Evolutionary conservation across 2,797 vertebrate species (phyloP).

Genomic region (Sparidentex hasta): DNA sequence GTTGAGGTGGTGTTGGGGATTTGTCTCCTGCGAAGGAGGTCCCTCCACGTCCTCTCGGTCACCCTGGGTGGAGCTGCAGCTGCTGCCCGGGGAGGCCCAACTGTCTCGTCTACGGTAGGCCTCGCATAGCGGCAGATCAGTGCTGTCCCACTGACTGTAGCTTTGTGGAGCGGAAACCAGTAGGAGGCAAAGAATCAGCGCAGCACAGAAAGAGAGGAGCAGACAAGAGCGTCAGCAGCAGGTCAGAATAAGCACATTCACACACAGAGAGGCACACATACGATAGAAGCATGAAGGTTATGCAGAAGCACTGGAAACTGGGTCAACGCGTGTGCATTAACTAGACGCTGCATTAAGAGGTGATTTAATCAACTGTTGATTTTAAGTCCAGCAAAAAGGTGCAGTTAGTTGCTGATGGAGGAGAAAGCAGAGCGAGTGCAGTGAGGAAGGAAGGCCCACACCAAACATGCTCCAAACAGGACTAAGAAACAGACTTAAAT

Average conservation of each 20-base stretch:
- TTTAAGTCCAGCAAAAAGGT: conserved; percentile 44
- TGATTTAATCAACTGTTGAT: conserved; percentile 8
- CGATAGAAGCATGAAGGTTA: conserved; percentile 55
- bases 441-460: conserved; percentile 61
- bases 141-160: conserved; percentile 96
- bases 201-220: conserved; percentile 78
- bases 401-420: conserved; percentile 69
- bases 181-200: conserved; percentile 83
- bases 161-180: conserved; percentile 91
- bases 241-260: conserved; percentile 81
- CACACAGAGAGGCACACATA: conserved; percentile 39
- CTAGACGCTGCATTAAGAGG: neutral
- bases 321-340: conserved; percentile 8
- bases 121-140: conserved; percentile 94
- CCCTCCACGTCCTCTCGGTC: conserved; percentile 77
- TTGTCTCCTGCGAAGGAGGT: conserved; percentile 84
- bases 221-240: conserved; percentile 72
- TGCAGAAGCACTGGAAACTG: conserved; percentile 52
- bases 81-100: conserved; percentile 87
- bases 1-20: conserved; percentile 86
- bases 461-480: conserved; percentile 56
- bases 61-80: conserved; percentile 78
- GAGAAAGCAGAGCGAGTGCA: conserved; percentile 67
- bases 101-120: conserved; percentile 92
- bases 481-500: conserved; percentile 33